Percentiles rank a stretch among this genome's conserved stretches.
Evolutionary conservation across 2,113 vertebrate species (phyloP).

Genomic region (Thalassoma bifasciatum): DNA sequence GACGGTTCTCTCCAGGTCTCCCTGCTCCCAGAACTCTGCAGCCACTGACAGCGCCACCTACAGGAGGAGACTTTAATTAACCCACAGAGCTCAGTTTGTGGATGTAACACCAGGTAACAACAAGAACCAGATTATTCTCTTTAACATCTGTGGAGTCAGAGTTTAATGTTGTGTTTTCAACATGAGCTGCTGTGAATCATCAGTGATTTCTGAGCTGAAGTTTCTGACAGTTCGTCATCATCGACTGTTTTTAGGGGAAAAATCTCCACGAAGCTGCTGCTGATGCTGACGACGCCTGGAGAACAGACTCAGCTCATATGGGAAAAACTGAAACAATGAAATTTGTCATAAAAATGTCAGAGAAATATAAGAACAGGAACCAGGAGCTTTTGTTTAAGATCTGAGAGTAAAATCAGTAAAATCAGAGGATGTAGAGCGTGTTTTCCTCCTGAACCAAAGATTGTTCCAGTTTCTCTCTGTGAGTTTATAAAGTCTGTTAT

Average conservation of each 20-base stretch:
- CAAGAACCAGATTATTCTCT: too few species aligned
- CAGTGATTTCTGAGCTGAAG: slow-evolving; percentile 39
- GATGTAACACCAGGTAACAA: too few species aligned
- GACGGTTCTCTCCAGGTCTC: slow-evolving; percentile 85
- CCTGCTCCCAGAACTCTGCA: slow-evolving; percentile 89
- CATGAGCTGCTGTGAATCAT: slow-evolving; percentile 50
- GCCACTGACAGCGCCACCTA: slow-evolving; percentile 86
- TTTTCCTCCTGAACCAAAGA: too few species aligned
- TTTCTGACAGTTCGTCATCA: slow-evolving; percentile 55
- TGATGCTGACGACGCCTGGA: too few species aligned
- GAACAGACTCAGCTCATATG: slow-evolving; percentile 31
- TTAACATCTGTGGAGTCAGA: too few species aligned
- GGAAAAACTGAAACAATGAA: slow-evolving; percentile 37
- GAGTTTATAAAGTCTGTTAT: too few species aligned
- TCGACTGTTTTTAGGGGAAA: slow-evolving; percentile 31
- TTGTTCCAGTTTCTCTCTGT: too few species aligned
- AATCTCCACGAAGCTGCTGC: slow-evolving; percentile 37
- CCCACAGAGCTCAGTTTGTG: too few species aligned
- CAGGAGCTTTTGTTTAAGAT: too few species aligned
- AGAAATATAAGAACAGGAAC: slow-evolving; percentile 2
- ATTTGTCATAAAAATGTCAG: slow-evolving; percentile 49
- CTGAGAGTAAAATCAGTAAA: not conserved
- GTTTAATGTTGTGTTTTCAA: too few species aligned
- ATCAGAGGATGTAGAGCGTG: too few species aligned
- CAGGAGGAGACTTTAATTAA: not conserved